phyloP scores from a whole-genome alignment of 2,113 vertebrate species.

The Heloderma charlesbogerti region DNA sequence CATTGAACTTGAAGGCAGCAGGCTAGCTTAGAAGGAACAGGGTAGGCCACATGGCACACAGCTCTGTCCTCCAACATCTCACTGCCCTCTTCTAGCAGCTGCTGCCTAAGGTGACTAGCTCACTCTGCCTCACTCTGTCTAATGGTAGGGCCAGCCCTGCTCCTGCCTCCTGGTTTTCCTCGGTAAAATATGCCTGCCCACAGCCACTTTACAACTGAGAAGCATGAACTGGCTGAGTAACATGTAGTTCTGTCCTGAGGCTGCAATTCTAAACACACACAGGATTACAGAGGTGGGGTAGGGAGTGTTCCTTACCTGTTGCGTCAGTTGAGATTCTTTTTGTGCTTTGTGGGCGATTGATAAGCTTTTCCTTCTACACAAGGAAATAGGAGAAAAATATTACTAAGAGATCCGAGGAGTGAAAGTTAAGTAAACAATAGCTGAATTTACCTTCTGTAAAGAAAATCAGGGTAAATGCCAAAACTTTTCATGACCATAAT shows the following conservation, averaged over 20 bases:
- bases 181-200: neutral
- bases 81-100: no score
- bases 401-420: fast-evolving
- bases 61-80: no score
- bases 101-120: no score
- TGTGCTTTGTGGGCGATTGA: conserved; percentile 68
- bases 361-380: conserved; percentile 77
- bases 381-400: conserved; percentile 40
- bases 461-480: neutral
- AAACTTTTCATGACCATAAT: neutral
- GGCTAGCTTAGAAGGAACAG: no score
- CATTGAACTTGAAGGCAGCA: no score
- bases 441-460: neutral
- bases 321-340: conserved; percentile 72
- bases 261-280: neutral
- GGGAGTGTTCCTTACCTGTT: conserved; percentile 71
- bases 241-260: neutral
- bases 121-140: no score
- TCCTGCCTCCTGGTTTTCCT: neutral
- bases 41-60: no score
- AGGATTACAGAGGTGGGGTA: neutral
- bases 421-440: neutral
- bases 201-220: neutral
- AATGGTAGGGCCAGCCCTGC: no score
- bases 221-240: no score